Base-by-base conservation (phyloP, 2,113 vertebrate species). In the Crotophaga sulcirostris region DNA sequence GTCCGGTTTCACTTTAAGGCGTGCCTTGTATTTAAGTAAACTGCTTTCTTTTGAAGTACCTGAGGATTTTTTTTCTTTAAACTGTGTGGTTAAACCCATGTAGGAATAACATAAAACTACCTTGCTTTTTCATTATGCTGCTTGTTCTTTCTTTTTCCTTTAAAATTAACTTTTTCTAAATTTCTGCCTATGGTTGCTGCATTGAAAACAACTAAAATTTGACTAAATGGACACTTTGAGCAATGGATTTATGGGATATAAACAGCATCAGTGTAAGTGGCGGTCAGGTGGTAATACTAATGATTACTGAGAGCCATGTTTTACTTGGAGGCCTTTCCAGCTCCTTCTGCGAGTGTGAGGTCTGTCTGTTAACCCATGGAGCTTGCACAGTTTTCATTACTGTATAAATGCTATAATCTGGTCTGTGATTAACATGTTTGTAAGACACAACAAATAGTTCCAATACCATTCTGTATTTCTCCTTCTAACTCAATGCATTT, bases 231-330 rank as follows among this genome's bases (percentile, higher is more conserved):
- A 90, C 74, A 86, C 75, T 92, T 96, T 97, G 97, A 98, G 97
- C 98, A 98, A 98, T 98, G 98, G 98, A 98, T 98, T 97, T 96
- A 96, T 98, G 98, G 98, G 98, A 98, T 98, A 97, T 96, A 93
- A 93, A 93, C 31, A 59, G 38, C 82, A 76, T 56, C 55, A 74
- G 89, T 88, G 70, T 52, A 87, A 83, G 73, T 75, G 31, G 66
- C 54, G 94, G 55, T 67, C 31, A 80, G 64, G 59, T 60, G 13
- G 34, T 49, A 29, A n/a, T 74, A 75, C 36, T 58, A 87, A 45
- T 55, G 18, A 85, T 47, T 69, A 66, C 34, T 28, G 28, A 73
- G 40, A 66, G 45, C 42, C 33, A 8, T 54, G 7, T 74, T 90
- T 94, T 66, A 58, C 16, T 26, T 66, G 19, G 7, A 4, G 5